Evolutionary conservation across 1,140 invertebrate genomes (phyloP).

Genomic region (Solenopsis invicta): DNA sequence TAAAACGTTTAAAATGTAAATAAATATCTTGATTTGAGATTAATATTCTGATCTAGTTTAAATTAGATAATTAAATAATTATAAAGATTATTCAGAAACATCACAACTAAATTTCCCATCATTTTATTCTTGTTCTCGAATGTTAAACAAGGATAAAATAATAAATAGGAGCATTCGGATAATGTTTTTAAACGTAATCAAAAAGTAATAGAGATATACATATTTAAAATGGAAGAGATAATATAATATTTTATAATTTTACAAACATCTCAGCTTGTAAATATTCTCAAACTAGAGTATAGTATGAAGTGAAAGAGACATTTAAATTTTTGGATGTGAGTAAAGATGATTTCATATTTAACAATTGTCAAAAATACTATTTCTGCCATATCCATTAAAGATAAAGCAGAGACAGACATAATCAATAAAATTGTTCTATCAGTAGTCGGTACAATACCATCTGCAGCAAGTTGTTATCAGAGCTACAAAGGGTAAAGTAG

Average conservation of each 20-base stretch:
- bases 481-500: slow-evolving; percentile 30
- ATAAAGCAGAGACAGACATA: not conserved
- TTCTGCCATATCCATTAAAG: not conserved
- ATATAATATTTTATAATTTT: not conserved
- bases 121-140: too few species aligned
- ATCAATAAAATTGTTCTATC: not conserved
- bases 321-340: not conserved
- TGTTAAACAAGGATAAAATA: too few species aligned
- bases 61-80: not conserved
- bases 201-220: not conserved
- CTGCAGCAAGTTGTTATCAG: not conserved
- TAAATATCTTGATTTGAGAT: not conserved
- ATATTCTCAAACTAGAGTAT: not conserved
- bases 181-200: too few species aligned
- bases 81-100: too few species aligned
- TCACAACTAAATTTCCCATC: too few species aligned
- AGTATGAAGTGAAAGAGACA: not conserved
- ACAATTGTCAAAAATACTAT: not conserved
- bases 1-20: not conserved
- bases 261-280: not conserved
- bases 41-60: not conserved
- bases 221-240: not conserved
- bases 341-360: slow-evolving; percentile 1
- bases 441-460: not conserved
- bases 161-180: too few species aligned